A percentile compares a stretch with the other conserved stretches of the same genome.
phyloP scores from a whole-genome alignment of 2,113 vertebrate genomes.

The Nesogale talazaci region DNA sequence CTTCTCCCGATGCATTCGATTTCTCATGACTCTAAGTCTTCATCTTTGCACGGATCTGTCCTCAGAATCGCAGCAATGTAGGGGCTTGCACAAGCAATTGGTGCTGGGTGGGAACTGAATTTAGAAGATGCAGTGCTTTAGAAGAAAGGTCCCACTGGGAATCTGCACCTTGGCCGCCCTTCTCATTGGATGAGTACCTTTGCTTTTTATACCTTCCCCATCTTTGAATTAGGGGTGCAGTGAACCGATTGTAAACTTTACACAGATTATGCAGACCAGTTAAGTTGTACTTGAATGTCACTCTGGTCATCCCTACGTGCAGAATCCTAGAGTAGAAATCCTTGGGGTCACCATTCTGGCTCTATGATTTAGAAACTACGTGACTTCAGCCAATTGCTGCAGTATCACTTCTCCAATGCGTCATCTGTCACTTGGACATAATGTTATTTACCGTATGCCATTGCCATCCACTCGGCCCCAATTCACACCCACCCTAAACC shows the following conservation, averaged over 20 bases:
- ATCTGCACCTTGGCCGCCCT: neutral
- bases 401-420: neutral
- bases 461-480: too few relatives aligned
- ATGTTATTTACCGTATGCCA: neutral
- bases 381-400: neutral
- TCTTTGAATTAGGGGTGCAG: neutral
- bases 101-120: neutral
- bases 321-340: neutral
- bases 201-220: neutral
- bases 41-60: neutral
- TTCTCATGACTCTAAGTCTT: neutral
- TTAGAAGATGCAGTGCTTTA: neutral
- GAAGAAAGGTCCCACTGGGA: neutral
- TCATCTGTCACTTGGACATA: neutral
- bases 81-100: neutral
- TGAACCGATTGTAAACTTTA: neutral
- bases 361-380: neutral
- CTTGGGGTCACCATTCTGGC: neutral
- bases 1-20: neutral
- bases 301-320: neutral
- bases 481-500: too few relatives aligned
- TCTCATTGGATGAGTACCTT: accelerated
- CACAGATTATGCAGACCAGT: neutral
- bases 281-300: neutral
- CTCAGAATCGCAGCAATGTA: too few relatives aligned